These are phyloP conservation scores for Labia minor DNA, from an alignment of 2,888 invertebrate genomes.

Conservation along the genomic window DNA sequence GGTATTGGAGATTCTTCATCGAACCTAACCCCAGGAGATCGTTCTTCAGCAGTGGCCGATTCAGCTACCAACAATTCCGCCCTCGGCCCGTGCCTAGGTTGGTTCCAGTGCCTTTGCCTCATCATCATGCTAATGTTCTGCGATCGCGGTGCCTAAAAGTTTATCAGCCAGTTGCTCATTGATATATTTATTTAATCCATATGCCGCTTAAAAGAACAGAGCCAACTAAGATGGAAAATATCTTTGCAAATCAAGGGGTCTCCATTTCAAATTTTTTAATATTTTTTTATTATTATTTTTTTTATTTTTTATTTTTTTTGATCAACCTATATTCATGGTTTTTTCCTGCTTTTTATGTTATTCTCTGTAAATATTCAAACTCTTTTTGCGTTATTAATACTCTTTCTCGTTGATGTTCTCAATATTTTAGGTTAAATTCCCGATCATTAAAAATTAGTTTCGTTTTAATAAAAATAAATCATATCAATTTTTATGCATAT, in stretches of 20 bases:
- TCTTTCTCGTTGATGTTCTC: too few relatives aligned
- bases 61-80: not conserved
- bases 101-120: slow-evolving; percentile 13
- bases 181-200: not conserved
- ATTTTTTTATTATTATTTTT: too few relatives aligned
- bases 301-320: too few relatives aligned
- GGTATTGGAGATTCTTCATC: not conserved
- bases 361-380: too few relatives aligned
- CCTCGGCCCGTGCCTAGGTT: not conserved
- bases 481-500: too few relatives aligned
- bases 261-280: not conserved
- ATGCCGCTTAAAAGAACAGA: slow-evolving; percentile 7
- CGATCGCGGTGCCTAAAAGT: slow-evolving; percentile 5
- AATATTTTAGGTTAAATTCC: too few relatives aligned
- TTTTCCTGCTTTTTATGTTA: too few relatives aligned
- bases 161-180: not conserved
- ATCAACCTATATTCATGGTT: too few relatives aligned
- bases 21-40: not conserved
- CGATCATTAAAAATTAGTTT: too few relatives aligned
- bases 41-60: not conserved
- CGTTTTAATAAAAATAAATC: too few relatives aligned
- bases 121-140: not conserved
- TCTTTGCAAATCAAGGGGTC: not conserved
- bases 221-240: not conserved
- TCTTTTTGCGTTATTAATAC: too few relatives aligned